Evolutionary conservation across 1,140 invertebrate genomes (phyloP).

Genomic region (Hermatobates lingyangjiaoensis): DNA sequence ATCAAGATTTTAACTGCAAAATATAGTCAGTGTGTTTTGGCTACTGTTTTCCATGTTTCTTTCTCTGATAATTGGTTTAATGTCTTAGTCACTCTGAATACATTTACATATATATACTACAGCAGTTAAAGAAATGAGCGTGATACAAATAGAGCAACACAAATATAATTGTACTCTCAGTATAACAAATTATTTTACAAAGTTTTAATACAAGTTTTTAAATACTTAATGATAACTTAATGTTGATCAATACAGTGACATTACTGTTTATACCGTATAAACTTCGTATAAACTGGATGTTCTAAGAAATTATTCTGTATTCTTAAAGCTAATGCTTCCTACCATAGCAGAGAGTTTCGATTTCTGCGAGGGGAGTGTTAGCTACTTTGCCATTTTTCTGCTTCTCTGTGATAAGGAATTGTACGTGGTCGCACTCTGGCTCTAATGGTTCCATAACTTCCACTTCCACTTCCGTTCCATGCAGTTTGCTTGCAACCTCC

Average conservation of each 20-base stretch:
- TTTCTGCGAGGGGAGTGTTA: constrained; percentile 44
- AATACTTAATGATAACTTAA: background rate
- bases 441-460: constrained; percentile 68
- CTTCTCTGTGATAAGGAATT: constrained; percentile 80
- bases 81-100: too few species aligned
- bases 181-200: too few species aligned
- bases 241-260: background rate
- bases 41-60: too few species aligned
- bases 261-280: background rate
- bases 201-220: too few species aligned
- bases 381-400: constrained; percentile 37
- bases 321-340: constrained; percentile 18
- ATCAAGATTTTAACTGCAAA: too few species aligned
- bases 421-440: constrained; percentile 75
- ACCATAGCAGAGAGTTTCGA: constrained; percentile 51
- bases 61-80: too few species aligned
- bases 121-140: too few species aligned
- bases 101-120: too few species aligned
- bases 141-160: too few species aligned
- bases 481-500: constrained; percentile 81
- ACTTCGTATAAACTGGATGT: background rate
- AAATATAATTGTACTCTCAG: too few species aligned
- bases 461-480: constrained; percentile 78
- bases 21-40: too few species aligned
- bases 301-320: background rate